phyloP scores from a whole-genome alignment of 2,113 vertebrate species.

The Corythaeola cristata region DNA sequence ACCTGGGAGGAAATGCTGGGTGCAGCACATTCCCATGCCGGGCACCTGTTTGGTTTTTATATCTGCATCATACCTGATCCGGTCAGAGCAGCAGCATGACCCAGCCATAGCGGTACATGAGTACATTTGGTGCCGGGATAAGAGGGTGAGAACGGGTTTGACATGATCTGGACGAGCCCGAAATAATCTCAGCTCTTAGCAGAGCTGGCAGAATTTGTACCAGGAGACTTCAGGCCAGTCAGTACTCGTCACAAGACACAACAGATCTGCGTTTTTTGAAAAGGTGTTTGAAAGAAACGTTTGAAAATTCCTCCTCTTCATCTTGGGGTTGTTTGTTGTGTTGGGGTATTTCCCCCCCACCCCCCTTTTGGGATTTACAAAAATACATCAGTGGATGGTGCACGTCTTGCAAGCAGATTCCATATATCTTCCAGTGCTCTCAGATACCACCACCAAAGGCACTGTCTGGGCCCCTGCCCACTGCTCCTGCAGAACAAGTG shows the following conservation, averaged over 20 bases:
- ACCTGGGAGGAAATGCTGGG: background rate
- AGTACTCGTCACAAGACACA: background rate
- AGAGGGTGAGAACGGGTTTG: background rate
- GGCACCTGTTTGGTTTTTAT: background rate
- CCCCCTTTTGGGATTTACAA: background rate
- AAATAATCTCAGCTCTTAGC: slow-evolving; percentile 24
- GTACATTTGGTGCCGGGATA: background rate
- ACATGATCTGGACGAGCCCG: background rate
- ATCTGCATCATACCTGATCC: background rate
- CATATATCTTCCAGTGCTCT: background rate
- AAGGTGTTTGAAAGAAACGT: background rate
- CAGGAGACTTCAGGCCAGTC: background rate
- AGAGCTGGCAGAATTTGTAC: background rate
- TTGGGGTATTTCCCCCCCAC: too few species aligned
- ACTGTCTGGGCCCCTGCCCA: background rate
- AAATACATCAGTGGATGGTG: background rate
- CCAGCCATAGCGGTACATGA: background rate
- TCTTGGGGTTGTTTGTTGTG: background rate
- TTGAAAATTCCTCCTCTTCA: background rate
- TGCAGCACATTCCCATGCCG: background rate
- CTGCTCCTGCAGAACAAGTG: background rate
- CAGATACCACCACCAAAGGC: background rate
- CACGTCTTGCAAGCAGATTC: background rate
- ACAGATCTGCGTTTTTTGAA: background rate
- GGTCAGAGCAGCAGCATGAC: background rate